Percentiles rank a stretch among this genome's conserved stretches.
Conservation (phyloP, 2,888 invertebrate genomes). For the Omphaloscelis lunosa region DNA sequence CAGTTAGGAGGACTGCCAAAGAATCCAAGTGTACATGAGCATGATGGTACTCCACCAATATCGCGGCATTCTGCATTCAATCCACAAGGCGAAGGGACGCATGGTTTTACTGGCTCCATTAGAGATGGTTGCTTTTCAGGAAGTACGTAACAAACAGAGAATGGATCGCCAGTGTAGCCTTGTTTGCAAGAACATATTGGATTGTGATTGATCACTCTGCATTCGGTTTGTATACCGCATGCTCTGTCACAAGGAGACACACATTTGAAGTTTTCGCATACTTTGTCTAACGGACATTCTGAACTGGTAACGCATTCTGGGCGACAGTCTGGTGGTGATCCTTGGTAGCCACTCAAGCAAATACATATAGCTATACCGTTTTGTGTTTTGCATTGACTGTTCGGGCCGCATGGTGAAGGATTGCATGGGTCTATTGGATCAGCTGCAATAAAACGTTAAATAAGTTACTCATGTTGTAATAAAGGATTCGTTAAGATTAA, state of each 20-base stretch:
- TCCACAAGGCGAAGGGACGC: conserved; percentile 95
- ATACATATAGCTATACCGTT: conserved; percentile 92
- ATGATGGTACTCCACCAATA: conserved; percentile 90
- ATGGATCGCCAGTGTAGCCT: conserved; percentile 92
- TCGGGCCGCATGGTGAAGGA: conserved; percentile 95
- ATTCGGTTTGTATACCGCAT: conserved; percentile 93
- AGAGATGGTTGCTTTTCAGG: conserved; percentile 77
- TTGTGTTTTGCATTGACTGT: conserved; percentile 91
- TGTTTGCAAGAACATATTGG: conserved; percentile 93
- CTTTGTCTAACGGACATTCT: conserved; percentile 92
- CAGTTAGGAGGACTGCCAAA: conserved; percentile 94
- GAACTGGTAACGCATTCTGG: conserved; percentile 93
- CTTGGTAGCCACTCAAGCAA: conserved; percentile 92
- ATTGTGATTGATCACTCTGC: conserved; percentile 93
- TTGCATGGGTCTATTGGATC: conserved; percentile 88
- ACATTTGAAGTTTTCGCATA: conserved; percentile 93
- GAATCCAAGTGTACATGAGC: conserved; percentile 92
- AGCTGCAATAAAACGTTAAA: conserved; percentile 74
- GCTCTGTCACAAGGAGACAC: conserved; percentile 93
- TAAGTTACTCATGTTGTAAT: conserved; percentile 10
- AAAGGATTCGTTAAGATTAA: neutral
- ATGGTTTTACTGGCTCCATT: conserved; percentile 89
- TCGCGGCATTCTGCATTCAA: conserved; percentile 92
- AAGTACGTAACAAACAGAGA: conserved; percentile 86
- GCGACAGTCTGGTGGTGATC: conserved; percentile 93